These are phyloP conservation scores for Euglossa dilemma DNA, from an alignment of 1,140 invertebrate species.

Conservation along the genomic window DNA sequence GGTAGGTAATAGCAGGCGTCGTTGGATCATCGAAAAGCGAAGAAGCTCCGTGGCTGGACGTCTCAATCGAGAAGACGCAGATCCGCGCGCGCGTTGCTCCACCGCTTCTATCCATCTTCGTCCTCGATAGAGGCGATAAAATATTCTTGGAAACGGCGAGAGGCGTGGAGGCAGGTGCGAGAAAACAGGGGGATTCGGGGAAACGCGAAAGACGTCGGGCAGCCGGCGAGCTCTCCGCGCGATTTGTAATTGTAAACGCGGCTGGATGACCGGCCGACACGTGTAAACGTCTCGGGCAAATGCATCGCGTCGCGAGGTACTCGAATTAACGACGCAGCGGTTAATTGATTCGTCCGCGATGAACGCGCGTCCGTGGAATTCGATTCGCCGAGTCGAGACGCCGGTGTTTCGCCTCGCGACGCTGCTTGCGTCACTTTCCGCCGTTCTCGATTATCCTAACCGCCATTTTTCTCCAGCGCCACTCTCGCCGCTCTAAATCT, in stretches of 20 bases:
- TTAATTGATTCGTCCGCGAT: conserved; percentile 27
- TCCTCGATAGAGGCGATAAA: no score
- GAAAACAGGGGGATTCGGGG: no score
- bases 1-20: neutral
- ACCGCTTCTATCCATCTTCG: no score
- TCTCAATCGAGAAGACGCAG: neutral
- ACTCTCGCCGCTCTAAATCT: neutral
- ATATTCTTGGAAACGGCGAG: no score
- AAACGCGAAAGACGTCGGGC: neutral
- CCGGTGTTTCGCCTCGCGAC: neutral
- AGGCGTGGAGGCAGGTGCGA: no score
- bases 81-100: no score
- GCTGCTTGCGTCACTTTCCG: neutral
- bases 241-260: conserved; percentile 6
- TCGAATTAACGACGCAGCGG: neutral
- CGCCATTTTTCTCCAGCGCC: neutral
- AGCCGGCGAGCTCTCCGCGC: neutral
- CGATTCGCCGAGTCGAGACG: neutral
- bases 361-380: neutral
- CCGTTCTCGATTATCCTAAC: conserved; percentile 13
- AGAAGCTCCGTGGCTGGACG: neutral
- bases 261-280: neutral
- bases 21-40: neutral
- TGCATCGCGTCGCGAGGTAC: neutral
- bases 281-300: conserved; percentile 16